A percentile compares a stretch with the other conserved stretches of the same genome.
Evolutionary conservation across 1,140 invertebrate species (phyloP).

Genomic region (Arctopsyche grandis): DNA sequence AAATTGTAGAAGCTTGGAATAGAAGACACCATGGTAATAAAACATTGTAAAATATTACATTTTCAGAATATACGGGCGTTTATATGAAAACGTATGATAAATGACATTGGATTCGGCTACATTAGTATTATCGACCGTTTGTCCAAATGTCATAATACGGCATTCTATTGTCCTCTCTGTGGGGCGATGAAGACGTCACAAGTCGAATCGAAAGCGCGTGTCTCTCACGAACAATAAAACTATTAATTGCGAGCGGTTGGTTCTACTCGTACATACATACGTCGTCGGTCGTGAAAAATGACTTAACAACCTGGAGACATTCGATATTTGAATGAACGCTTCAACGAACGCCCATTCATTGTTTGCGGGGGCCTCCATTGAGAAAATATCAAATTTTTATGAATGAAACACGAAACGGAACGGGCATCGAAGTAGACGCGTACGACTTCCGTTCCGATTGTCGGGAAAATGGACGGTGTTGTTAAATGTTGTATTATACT

Average conservation of each 20-base stretch:
- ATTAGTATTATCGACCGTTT: too few relatives aligned
- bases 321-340: slow-evolving; percentile 17
- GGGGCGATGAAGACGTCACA: slow-evolving; percentile 28
- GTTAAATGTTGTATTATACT: too few relatives aligned
- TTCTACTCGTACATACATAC: too few relatives aligned
- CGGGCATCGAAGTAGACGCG: neutral
- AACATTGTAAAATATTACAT: too few relatives aligned
- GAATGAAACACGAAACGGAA: slow-evolving; percentile 35
- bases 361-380: slow-evolving; percentile 21
- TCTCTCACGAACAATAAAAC: slow-evolving; percentile 34
- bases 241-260: slow-evolving; percentile 30
- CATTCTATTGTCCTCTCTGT: slow-evolving; percentile 6
- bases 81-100: too few relatives aligned
- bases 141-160: neutral
- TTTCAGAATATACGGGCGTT: too few relatives aligned
- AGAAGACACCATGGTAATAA: too few relatives aligned
- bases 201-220: neutral
- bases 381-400: slow-evolving; percentile 43
- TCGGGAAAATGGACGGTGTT: neutral
- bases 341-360: slow-evolving; percentile 8
- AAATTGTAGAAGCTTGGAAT: too few relatives aligned
- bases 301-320: slow-evolving; percentile 24
- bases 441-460: neutral
- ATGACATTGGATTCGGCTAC: too few relatives aligned
- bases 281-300: slow-evolving; percentile 19